Base-by-base conservation (phyloP, 1,140 invertebrate species). In the Drosophila melanogaster region DNA sequence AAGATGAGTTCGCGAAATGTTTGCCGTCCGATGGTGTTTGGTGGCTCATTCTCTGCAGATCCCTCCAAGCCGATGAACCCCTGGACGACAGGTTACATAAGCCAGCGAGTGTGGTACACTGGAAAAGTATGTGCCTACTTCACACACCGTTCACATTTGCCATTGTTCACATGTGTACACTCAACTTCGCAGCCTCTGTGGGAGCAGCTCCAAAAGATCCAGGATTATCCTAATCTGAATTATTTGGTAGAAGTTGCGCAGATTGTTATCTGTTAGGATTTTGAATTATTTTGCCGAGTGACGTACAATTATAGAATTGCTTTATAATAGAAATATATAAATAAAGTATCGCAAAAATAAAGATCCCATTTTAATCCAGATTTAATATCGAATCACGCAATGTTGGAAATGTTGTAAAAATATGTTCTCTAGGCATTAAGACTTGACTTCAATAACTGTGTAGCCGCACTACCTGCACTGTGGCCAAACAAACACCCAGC, bases 1-100 rank as follows among this genome's bases (percentile, higher is more conserved):
- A 79, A 71, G 81, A 86, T 87, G 81, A 87, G 80, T 81, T 46
- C 47, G 61, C 81, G 40, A 46, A 77, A 71, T 76, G 37, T 22
- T 44, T 19, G 41, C 35, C 54, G 40, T 19, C 33, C 47, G 14
- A 12, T 22, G 56, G 38, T 37, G 14, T 30, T 30, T 17, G 26
- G 46, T 51, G 46, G 44, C 33, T 49, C 26, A 64, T 71, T 64
- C 74, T 56, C 74, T 51, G 47, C 67, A 47, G 37, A 15, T 67
- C 37, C 37, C 46, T 35, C n/a, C n/a, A 24, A n/a, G 35, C 38
- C 8, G 37, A 14, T 35, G 44, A 17, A 11, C 35, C 5, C n/a
- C 24, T n/a, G 24, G 37, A 33, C 19, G 37, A 17, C 17, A 12
- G 50, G 35, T 86, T 87, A 83, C 83, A 86, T 86, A 86, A 86